Percentiles rank a stretch among this genome's conserved stretches.
Evolutionary conservation across 2,113 vertebrate species (phyloP).

Genomic region (Siphamia tubifer): DNA sequence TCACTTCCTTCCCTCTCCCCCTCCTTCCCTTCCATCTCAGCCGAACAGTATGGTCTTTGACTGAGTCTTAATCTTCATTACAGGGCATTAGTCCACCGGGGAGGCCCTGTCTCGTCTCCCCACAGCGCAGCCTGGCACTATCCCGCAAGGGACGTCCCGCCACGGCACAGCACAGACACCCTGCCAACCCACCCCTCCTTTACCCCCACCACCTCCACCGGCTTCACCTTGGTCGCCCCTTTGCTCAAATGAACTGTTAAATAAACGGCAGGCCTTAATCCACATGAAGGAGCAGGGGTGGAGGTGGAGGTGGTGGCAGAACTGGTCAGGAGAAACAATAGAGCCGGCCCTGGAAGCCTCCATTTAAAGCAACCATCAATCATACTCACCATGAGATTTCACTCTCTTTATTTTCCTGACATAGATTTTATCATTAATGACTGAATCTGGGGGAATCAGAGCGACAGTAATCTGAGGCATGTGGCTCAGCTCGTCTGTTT

Average conservation of each 20-base stretch:
- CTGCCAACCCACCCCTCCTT: constrained; percentile 46
- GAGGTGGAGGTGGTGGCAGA: constrained; percentile 53
- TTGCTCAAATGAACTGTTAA: constrained; percentile 88
- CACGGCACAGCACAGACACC: constrained; percentile 65
- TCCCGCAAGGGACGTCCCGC: constrained; percentile 74
- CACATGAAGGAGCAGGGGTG: constrained; percentile 64
- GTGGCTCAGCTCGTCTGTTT: constrained; percentile 36
- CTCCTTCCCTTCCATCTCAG: constrained; percentile 56
- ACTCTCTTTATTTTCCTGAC: constrained; percentile 64
- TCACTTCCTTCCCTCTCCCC: constrained; percentile 61
- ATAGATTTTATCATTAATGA: constrained; percentile 85
- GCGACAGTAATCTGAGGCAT: constrained; percentile 61
- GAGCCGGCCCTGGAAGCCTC: constrained; percentile 76
- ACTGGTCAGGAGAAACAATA: constrained; percentile 80
- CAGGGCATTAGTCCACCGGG: constrained; percentile 90
- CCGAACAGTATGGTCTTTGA: constrained; percentile 87
- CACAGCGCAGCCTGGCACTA: constrained; percentile 85
- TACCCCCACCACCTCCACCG: constrained; percentile 12
- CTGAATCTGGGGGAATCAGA: constrained; percentile 53
- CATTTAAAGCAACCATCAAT: constrained; percentile 85
- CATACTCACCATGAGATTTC: constrained; percentile 80
- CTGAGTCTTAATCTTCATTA: constrained; percentile 99
- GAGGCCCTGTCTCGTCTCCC: constrained; percentile 79
- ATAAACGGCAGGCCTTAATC: constrained; percentile 87
- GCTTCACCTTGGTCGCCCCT: constrained; percentile 78